Conservation (phyloP, 2,888 invertebrate genomes). For the Sepioteuthis lessoniana region DNA sequence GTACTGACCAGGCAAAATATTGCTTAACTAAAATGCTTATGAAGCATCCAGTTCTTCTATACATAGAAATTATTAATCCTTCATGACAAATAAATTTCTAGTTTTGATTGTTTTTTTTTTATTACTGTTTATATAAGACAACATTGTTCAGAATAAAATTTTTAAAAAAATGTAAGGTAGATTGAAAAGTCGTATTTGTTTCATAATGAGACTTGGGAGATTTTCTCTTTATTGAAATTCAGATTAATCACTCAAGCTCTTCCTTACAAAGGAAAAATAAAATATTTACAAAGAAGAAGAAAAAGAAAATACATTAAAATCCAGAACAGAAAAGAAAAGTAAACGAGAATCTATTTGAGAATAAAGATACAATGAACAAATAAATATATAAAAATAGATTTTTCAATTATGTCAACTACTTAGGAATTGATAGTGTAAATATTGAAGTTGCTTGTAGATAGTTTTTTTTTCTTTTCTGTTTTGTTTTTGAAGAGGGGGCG, state of each 20-base stretch:
- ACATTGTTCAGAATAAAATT: background rate
- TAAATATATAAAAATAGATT: background rate
- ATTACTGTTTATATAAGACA: background rate
- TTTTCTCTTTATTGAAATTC: background rate
- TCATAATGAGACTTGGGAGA: background rate
- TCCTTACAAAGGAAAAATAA: background rate
- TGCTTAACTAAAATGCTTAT: background rate
- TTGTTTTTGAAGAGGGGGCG: background rate
- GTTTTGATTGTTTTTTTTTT: background rate
- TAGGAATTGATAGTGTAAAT: background rate
- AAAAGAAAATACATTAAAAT: background rate
- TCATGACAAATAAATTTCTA: background rate
- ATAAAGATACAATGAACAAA: background rate
- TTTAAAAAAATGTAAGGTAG: too few species aligned
- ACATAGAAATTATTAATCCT: background rate
- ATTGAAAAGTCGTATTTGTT: background rate
- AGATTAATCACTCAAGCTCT: background rate
- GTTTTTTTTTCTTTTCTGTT: background rate
- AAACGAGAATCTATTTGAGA: background rate
- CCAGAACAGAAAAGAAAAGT: background rate
- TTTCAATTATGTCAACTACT: conserved; percentile 8
- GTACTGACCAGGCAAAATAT: background rate
- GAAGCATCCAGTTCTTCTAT: background rate
- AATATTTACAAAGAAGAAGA: background rate
- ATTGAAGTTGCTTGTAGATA: background rate